These are phyloP conservation scores for Rhyacichthys aspro DNA, from an alignment of 2,797 vertebrate species.

Conservation along the genomic window DNA sequence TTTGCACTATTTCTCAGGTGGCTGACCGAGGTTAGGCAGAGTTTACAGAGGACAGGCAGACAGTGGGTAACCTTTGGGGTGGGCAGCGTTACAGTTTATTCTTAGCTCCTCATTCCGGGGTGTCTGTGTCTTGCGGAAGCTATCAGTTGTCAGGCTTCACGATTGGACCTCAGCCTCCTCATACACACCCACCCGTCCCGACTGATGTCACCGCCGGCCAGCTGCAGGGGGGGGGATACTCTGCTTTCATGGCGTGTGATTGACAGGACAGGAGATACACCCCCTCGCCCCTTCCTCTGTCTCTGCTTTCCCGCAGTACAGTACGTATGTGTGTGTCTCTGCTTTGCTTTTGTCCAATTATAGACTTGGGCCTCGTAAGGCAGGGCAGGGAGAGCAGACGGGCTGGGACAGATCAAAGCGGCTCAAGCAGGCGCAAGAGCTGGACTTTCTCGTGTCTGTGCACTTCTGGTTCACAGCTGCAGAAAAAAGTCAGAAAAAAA, in stretches of 20 bases:
- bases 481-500: conserved; percentile 26
- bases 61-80: conserved; percentile 66
- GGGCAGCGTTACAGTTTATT: conserved; percentile 67
- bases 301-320: conserved; percentile 44
- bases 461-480: conserved; percentile 58
- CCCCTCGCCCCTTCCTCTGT: conserved; percentile 24
- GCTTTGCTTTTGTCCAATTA: conserved; percentile 70
- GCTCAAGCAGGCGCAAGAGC: conserved; percentile 5
- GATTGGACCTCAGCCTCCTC: conserved; percentile 60
- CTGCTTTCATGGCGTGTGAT: conserved; percentile 55
- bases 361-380: conserved; percentile 47
- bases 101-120: conserved; percentile 67
- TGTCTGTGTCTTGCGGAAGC: conserved; percentile 71
- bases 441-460: conserved; percentile 25
- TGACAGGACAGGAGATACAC: conserved; percentile 64
- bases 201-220: conserved; percentile 67
- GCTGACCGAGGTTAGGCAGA: conserved; percentile 56
- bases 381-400: conserved; percentile 26
- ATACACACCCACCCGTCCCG: conserved; percentile 25
- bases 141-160: conserved; percentile 67
- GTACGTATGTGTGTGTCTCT: conserved; percentile 38
- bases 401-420: conserved; percentile 61
- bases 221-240: conserved; percentile 35
- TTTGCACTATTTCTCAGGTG: conserved; percentile 20
- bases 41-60: conserved; percentile 61